phyloP scores from a whole-genome alignment of 2,888 invertebrate species.

The Nemoura dubitans region DNA sequence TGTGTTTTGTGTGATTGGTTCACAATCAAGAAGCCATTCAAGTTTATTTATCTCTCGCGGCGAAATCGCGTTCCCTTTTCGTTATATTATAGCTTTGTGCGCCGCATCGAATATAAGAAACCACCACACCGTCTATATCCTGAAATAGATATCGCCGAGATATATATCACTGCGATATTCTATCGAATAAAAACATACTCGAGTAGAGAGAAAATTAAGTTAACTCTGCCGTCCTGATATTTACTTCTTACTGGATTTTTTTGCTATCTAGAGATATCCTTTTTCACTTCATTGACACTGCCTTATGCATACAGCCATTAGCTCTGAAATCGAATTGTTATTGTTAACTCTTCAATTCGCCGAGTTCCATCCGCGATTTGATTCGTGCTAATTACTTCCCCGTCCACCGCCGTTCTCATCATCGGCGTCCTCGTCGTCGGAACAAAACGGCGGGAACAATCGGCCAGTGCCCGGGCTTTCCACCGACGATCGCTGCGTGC shows the following conservation, averaged over 20 bases:
- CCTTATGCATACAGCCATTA: no score
- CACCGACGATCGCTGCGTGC: not conserved
- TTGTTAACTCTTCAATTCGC: not conserved
- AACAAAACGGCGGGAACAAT: not conserved
- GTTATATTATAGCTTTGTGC: no score
- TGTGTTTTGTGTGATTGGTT: not conserved
- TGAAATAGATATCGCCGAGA: not conserved
- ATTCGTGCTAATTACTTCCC: not conserved
- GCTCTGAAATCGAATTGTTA: not conserved
- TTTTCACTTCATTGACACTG: no score
- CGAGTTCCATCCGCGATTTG: not conserved
- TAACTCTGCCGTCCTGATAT: no score
- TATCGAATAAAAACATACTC: not conserved
- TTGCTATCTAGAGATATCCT: no score
- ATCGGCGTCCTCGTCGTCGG: not conserved
- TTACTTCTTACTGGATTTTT: no score
- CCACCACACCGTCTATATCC: not conserved
- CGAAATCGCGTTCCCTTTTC: not conserved
- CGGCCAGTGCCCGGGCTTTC: not conserved
- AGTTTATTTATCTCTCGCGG: not conserved
- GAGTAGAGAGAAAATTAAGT: not conserved
- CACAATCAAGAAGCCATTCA: slow-evolving; percentile 12
- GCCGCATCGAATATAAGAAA: not conserved
- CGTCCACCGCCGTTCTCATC: not conserved
- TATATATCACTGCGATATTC: not conserved